Evolutionary conservation across 2,888 invertebrate genomes (phyloP), one percentile per base, ranked within the genome.

Genomic region (Zootermopsis nevadensis): DNA sequence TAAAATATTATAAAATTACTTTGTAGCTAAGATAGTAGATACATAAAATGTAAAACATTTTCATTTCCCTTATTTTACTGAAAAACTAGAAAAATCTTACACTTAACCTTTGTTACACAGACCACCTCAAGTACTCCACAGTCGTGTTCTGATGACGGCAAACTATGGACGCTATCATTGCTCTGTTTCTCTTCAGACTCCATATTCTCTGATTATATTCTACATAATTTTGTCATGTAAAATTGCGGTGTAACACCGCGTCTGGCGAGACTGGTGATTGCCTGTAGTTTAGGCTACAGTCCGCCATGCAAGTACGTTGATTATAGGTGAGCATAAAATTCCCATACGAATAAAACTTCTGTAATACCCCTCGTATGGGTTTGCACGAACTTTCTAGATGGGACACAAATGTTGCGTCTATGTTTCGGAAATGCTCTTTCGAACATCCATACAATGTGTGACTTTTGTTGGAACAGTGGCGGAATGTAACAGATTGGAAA

Each of bases 271-370:
- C 10, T 30, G 6, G 74, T 74, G 74, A 74, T 74, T 74, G 74
- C 42, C 74, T 38, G n/a, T 74, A 74, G 74, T 42, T 42, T 42
- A 74, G n/a, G n/a, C 74, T 74, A 22, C 8, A 74, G n/a, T 38
- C 2, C 74, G 31, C 30, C 1, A 15, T 33, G 1, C 22, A 69
- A 30, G 33, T 33, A 38, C 38, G 38, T 42, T 74, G 42, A 33
- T 38, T 74, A 42, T 38, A 74, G 38, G 74, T 74, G 38, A 74
- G 74, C n/a, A 42, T 74, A 74, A 74, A 74, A 74, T 74, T 38
- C 38, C 38, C 74, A 74, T 38, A 74, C 74, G 38, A 74, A 74
- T 74, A 74, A 74, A 74, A 74, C 74, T 38, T 74, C 33, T 35
- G 4, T 74, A 74, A 74, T 74, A n/a, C 12, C 74, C 38, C 35